These are phyloP conservation scores for Pogonocherus hispidulus DNA, from an alignment of 2,888 invertebrate genomes.

Conservation along the genomic window DNA sequence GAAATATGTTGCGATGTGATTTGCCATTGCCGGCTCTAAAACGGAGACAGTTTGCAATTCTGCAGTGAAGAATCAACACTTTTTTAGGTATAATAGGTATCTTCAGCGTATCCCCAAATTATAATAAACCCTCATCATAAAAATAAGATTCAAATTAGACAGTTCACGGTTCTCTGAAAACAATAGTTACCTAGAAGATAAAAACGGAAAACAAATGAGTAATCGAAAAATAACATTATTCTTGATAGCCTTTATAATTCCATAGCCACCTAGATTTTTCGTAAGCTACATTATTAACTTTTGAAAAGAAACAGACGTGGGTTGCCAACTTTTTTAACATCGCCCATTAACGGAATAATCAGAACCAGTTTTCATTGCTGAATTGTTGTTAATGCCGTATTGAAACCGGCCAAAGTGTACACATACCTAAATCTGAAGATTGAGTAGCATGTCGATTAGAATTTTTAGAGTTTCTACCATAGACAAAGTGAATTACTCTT, in stretches of 20 bases:
- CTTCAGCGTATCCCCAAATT: too few species aligned
- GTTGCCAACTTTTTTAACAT: conserved; percentile 21
- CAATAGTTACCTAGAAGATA: conserved; percentile 18
- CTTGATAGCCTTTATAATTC: too few species aligned
- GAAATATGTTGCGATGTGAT: conserved; percentile 42
- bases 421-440: neutral
- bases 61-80: neutral
- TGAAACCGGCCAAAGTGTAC: conserved; percentile 24
- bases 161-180: conserved; percentile 1
- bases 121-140: neutral
- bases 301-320: too few species aligned
- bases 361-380: conserved; percentile 43
- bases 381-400: conserved; percentile 28
- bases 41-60: neutral
- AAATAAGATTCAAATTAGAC: neutral
- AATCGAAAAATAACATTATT: too few species aligned
- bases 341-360: conserved; percentile 36
- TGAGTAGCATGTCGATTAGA: too few species aligned
- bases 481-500: too few species aligned
- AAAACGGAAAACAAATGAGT: conserved; percentile 26
- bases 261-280: too few species aligned
- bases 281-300: too few species aligned
- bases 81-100: too few species aligned
- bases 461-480: too few species aligned
- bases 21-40: conserved; percentile 29